Percentiles rank a stretch among this genome's conserved stretches.
Evolutionary conservation across 2,888 invertebrate genomes (phyloP).

Genomic region (Lasioglossum lativentre): DNA sequence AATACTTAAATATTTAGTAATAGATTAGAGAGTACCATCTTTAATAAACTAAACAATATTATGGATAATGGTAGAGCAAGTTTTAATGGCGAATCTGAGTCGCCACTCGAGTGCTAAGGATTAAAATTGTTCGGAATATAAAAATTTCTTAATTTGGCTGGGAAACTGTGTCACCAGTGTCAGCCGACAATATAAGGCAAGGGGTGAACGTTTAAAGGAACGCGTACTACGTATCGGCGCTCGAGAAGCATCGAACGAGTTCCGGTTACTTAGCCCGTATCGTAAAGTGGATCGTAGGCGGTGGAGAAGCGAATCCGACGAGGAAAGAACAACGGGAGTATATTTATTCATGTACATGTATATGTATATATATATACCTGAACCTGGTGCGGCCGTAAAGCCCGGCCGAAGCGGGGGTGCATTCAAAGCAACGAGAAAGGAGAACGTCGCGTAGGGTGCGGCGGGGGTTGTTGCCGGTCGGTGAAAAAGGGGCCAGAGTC

Average conservation of each 20-base stretch:
- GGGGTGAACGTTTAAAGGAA: background rate
- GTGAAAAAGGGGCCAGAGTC: background rate
- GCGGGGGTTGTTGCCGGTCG: background rate
- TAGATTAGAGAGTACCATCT: no score
- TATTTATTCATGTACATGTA: constrained; percentile 29
- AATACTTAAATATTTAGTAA: no score
- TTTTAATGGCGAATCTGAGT: no score
- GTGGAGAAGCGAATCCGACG: background rate
- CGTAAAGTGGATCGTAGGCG: constrained; percentile 25
- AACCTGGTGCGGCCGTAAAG: constrained; percentile 12
- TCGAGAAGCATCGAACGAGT: constrained; percentile 46
- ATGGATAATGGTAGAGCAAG: no score
- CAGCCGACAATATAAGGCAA: background rate
- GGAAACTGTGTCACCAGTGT: background rate
- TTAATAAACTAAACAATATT: no score
- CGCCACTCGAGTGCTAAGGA: no score
- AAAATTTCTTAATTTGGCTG: no score
- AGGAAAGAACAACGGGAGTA: constrained; percentile 4
- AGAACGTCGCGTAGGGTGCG: background rate
- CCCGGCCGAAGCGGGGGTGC: constrained; percentile 22
- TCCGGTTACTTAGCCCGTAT: constrained; percentile 32
- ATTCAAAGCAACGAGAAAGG: constrained; percentile 7
- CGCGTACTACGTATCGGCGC: constrained; percentile 9
- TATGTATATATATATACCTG: background rate
- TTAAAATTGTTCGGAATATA: no score